Conservation (phyloP, 2,797 vertebrate genomes). For the Ctenosaura bakeri region DNA sequence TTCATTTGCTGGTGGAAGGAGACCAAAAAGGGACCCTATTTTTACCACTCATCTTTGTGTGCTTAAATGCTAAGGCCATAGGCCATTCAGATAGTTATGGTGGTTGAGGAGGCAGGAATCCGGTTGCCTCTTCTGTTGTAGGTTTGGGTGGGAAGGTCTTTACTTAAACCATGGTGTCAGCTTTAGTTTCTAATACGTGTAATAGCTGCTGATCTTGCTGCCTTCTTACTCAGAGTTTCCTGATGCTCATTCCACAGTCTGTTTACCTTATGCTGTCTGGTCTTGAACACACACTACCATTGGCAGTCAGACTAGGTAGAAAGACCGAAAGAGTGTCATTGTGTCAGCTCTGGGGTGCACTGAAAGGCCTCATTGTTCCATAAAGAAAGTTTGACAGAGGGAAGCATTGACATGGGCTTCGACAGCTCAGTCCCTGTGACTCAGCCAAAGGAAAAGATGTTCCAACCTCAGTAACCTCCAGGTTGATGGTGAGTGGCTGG, state of each 20-base stretch:
- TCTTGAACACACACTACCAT: neutral
- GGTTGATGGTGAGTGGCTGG: too few species aligned
- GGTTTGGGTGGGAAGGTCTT: accelerated
- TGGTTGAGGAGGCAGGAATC: neutral
- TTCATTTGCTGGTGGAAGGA: too few species aligned
- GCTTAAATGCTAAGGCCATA: neutral
- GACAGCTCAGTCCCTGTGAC: neutral
- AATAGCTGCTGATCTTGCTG: conserved; percentile 24
- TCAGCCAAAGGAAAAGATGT: conserved; percentile 9
- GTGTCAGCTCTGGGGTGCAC: conserved; percentile 10
- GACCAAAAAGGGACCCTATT: too few species aligned
- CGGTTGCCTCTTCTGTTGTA: neutral
- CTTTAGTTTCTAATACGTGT: neutral
- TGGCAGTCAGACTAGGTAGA: conserved; percentile 16
- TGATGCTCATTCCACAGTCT: neutral
- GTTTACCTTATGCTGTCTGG: neutral
- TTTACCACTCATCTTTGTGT: neutral
- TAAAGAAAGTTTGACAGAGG: conserved; percentile 41
- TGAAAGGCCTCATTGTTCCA: conserved; percentile 65
- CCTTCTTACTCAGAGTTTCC: neutral
- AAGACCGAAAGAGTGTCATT: conserved; percentile 56
- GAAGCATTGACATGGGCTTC: conserved; percentile 21
- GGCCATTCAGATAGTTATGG: neutral
- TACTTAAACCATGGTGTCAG: neutral
- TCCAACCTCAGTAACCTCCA: accelerated